Base-by-base conservation (phyloP, 2,113 vertebrate species). In the Sinocyclocheilus anophthalmus region DNA sequence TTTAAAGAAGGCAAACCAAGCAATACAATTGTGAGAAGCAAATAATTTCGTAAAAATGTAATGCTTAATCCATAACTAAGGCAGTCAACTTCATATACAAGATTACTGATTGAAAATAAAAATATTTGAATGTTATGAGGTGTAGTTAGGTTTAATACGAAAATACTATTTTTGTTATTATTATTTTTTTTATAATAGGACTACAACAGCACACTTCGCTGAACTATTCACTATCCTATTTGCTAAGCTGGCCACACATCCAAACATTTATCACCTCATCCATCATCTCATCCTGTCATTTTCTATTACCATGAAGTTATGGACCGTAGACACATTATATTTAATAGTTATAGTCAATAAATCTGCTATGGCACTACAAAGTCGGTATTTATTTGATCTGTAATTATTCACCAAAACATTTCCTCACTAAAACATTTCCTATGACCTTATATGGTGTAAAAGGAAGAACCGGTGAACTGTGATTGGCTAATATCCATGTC, bases 341-440 rank as follows among this genome's bases (percentile, higher is more conserved):
- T 45, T 26, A n/a, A n/a, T n/a, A 70, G 37, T 73, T 80, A 63
- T 42, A 24, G 20, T 39, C 33, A 80, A 80, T 80, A 80, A 42
- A 80, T 80, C 6, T 80, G 57, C 22, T 42, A 63, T 42, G 11
- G 33, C 37, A 42, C 22, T 22, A 37, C 37, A 63, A 79, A 80
- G 22, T 63, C 33, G 13, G 50, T 33, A 18, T 63, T 61, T 80
- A 80, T 80, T 80, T 80, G 39, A 11, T 12, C n/a, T 18, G 24
- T 30, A n/a, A 61, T 48, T 30, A 48, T 48, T 81, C 14, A 30
- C 37, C n/a, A 2, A 45, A 11, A 45, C 42, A 10, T 33, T 33
- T 33, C 30, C 78, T 61, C 22, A 48, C n/a, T 9, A 8, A 24
- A 53, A 67, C 37, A n/a, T 70, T 83, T 83, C 81, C 81, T 33